Evolutionary conservation across 2,113 vertebrate genomes (phyloP).

Genomic region (Anoura caudifer): DNA sequence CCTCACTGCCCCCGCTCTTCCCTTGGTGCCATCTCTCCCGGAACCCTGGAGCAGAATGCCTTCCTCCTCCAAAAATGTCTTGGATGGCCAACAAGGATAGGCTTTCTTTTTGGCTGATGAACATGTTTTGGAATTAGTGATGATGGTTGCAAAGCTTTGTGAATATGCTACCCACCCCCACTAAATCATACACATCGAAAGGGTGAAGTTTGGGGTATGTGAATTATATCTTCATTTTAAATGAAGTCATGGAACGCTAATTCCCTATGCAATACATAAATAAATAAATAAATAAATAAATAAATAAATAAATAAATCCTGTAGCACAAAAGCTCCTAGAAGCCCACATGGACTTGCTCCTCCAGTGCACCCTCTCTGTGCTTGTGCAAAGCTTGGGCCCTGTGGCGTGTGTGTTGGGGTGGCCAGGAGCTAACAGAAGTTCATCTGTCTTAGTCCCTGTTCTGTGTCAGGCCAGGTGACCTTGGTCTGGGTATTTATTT

Average conservation of each 20-base stretch:
- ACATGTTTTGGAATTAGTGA: not conserved
- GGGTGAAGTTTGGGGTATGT: not conserved
- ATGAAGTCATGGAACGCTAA: not conserved
- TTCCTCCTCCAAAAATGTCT: not conserved
- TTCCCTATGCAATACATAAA: not conserved
- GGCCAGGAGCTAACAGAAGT: not conserved
- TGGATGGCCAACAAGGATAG: not conserved
- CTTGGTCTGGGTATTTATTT: not conserved
- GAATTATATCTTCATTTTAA: not conserved
- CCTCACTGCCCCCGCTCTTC: not conserved
- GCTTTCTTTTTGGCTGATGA: not conserved
- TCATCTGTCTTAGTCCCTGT: not conserved
- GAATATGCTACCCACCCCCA: not conserved
- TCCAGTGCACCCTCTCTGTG: not conserved
- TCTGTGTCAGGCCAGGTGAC: not conserved
- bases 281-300: no score
- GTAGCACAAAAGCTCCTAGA: not conserved
- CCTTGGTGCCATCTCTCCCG: not conserved
- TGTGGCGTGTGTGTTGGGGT: not conserved
- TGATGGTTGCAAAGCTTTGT: not conserved
- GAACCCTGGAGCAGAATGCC: not conserved
- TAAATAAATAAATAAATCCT: not conserved
- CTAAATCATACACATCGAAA: not conserved
- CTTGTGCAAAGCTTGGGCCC: not conserved
- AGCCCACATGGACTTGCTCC: not conserved